Percentiles rank a stretch among this genome's conserved stretches.
Evolutionary conservation across 1,140 invertebrate species (phyloP).

Genomic region (Formica exsecta): DNA sequence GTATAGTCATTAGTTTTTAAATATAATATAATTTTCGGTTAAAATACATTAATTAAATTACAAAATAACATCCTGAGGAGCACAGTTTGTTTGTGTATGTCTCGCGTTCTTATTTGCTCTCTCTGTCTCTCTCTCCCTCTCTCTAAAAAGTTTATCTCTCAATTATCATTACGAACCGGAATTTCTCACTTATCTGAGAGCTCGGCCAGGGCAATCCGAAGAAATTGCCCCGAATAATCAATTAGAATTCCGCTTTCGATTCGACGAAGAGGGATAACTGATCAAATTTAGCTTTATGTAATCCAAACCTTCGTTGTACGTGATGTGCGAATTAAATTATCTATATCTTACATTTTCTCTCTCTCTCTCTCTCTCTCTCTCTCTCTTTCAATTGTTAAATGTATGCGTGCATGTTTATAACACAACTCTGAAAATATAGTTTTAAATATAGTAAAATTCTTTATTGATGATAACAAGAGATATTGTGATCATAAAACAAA

Average conservation of each 20-base stretch:
- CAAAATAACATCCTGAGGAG: too few species aligned
- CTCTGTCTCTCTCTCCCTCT: too few species aligned
- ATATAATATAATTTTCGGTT: too few species aligned
- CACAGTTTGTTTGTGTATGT: neutral
- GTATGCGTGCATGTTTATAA: neutral
- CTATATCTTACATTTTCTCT: neutral
- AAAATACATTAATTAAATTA: neutral
- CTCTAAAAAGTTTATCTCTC: neutral
- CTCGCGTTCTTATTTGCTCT: neutral
- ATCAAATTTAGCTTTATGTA: slow-evolving; percentile 1
- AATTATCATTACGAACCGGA: neutral
- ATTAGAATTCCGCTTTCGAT: slow-evolving; percentile 4
- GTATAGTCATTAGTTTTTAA: too few species aligned
- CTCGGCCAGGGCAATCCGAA: neutral
- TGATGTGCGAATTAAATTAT: neutral
- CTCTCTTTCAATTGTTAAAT: neutral
- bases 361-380: too few species aligned
- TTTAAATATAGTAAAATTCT: neutral
- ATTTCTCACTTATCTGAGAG: slow-evolving; percentile 11
- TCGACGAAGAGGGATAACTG: neutral
- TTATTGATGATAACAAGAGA: neutral
- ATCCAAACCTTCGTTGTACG: neutral
- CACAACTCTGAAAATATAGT: neutral
- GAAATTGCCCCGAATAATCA: neutral
- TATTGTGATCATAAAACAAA: neutral